phyloP scores from a whole-genome alignment of 2,113 vertebrate genomes.

The Irena cyanogastra region DNA sequence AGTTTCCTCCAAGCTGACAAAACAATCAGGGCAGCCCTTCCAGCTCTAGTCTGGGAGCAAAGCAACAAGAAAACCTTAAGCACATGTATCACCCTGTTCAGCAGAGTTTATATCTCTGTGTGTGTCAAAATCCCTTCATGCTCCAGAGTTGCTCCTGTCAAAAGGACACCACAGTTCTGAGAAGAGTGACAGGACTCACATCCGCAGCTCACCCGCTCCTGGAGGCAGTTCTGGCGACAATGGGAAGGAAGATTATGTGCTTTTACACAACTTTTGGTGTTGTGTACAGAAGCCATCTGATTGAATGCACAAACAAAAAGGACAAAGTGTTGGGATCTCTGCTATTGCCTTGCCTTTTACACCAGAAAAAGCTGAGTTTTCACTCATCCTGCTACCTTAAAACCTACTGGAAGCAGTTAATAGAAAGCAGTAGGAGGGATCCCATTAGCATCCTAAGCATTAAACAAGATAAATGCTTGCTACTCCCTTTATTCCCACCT shows the following conservation, averaged over 20 bases:
- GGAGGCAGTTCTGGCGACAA: neutral
- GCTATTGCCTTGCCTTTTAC: neutral
- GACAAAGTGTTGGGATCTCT: neutral
- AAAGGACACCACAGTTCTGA: neutral
- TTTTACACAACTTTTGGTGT: neutral
- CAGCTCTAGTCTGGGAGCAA: neutral
- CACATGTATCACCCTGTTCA: neutral
- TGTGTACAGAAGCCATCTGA: neutral
- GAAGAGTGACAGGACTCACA: neutral
- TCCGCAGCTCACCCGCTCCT: neutral
- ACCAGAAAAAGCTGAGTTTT: neutral
- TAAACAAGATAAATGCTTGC: neutral
- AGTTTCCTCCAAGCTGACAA: neutral
- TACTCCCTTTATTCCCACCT: neutral
- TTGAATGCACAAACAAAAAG: neutral
- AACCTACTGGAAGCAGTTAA: neutral
- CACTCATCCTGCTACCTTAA: neutral
- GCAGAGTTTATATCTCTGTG: neutral
- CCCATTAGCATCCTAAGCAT: neutral
- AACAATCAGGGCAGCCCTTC: neutral
- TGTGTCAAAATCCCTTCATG: neutral
- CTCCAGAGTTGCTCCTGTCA: neutral
- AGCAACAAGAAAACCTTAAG: neutral
- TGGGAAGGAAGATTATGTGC: neutral
- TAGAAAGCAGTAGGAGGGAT: neutral